Evolutionary conservation across 2,888 invertebrate genomes (phyloP).

Genomic region (Raillietiella orientalis): DNA sequence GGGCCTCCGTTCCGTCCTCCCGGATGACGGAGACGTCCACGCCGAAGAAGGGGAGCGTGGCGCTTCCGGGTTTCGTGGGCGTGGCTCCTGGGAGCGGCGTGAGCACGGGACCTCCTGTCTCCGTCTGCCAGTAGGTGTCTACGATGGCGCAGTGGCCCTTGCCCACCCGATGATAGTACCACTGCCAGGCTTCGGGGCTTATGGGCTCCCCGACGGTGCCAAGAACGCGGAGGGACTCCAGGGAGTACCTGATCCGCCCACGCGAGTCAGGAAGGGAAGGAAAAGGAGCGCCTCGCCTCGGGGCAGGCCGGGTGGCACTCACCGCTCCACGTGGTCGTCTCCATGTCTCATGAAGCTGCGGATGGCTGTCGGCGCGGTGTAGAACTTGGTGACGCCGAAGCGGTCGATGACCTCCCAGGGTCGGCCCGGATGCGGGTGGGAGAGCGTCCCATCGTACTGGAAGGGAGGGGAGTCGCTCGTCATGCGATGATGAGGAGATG

Average conservation of each 20-base stretch:
- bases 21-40: constrained; percentile 59
- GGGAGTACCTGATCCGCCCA: constrained; percentile 18
- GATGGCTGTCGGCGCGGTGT: constrained; percentile 94
- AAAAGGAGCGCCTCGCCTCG: too few relatives aligned
- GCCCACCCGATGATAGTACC: constrained; percentile 37
- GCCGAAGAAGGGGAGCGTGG: constrained; percentile 96
- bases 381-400: constrained; percentile 80
- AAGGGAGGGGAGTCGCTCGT: too few relatives aligned
- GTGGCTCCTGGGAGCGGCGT: constrained; percentile 86
- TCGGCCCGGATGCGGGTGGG: constrained; percentile 66
- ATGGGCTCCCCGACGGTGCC: constrained; percentile 98
- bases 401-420: constrained; percentile 80
- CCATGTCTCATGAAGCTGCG: constrained; percentile 84
- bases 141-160: constrained; percentile 34
- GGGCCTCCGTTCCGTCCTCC: constrained; percentile 50
- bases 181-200: constrained; percentile 89
- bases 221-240: constrained; percentile 28
- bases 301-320: too few relatives aligned
- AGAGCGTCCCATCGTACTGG: constrained; percentile 87
- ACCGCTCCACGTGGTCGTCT: constrained; percentile 15
- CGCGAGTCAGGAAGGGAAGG: too few relatives aligned
- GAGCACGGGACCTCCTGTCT: constrained; percentile 90
- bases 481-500: too few relatives aligned
- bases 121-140: constrained; percentile 99
- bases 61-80: constrained; percentile 90